Evolutionary conservation across 2,113 vertebrate species (phyloP), one percentile per base, ranked within the genome.

Genomic region (Indri indri): DNA sequence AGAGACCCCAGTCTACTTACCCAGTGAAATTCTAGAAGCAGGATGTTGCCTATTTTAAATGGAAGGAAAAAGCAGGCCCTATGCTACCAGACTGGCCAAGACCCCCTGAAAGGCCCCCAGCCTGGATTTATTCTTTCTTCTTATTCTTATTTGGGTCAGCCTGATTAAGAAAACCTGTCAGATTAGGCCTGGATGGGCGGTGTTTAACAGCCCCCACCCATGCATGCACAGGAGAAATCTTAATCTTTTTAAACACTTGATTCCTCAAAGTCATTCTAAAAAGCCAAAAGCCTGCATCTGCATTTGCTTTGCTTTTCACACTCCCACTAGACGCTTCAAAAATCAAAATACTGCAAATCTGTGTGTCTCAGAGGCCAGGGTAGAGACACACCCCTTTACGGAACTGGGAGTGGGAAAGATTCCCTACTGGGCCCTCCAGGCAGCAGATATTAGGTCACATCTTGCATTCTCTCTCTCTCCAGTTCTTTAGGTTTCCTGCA

Each of bases 231-330:
- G 86, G 83, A 81, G 73, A 95, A 86, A 79, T 37, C 34, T 80
- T 68, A 57, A 74, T 13, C 30, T 90, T 94, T 85, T 59, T 12
- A 93, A 84, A 54, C 13, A 13, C 71, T 91, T 80, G 11, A 88
- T 91, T 95, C 87, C 50, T 89, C 50, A 61, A 68, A 70, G 52
- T 86, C 40, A 84, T 79, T 93, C 81, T 45, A 37, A 94, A 76
- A 91, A 92, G 34, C 52, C 16, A 47, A 81, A 96, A 86, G 14
- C 34, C 42, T 34, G 0, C 52, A 30, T 45, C 22, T 79, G 14
- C 8, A n/a, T 81, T 91, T 91, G 47, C 54, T 77, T 82, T 40
- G 2, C 54, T 68, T n/a, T 94, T 82, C 63, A 23, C 3, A n/a
- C 12, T 57, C 18, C 57, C 22, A 94, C 54, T 34, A 63, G 27